These are phyloP conservation scores for Rhipidura dahli DNA, from an alignment of 2,113 vertebrate species.

Conservation along the genomic window DNA sequence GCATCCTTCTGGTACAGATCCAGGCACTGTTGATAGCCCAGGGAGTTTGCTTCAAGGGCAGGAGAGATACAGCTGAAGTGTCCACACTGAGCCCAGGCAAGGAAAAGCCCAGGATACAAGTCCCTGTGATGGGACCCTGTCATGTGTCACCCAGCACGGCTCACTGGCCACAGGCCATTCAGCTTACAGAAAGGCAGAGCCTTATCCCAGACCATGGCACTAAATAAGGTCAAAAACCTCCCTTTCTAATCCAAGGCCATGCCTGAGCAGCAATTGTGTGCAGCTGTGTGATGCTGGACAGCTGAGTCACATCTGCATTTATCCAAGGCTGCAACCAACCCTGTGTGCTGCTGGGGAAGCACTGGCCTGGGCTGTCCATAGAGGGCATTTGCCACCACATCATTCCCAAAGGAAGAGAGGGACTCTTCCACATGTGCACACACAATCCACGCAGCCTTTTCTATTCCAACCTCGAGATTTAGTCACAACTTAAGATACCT, in stretches of 20 bases:
- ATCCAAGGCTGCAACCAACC: neutral
- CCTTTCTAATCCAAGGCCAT: neutral
- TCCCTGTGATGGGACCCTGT: neutral
- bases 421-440: neutral
- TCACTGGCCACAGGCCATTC: neutral
- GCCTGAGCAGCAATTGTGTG: neutral
- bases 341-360: neutral
- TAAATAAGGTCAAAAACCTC: neutral
- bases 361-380: fast-evolving
- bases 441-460: neutral
- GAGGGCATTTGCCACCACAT: neutral
- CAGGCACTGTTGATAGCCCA: neutral
- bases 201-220: neutral
- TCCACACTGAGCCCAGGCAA: neutral
- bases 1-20: neutral
- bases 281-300: neutral
- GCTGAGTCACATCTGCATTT: neutral
- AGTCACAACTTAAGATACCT: neutral
- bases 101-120: neutral
- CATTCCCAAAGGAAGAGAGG: neutral
- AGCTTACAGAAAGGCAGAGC: neutral
- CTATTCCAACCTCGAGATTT: neutral
- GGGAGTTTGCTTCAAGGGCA: neutral
- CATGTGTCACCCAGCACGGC: neutral
- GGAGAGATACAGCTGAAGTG: neutral